Evolutionary conservation across 2,113 vertebrate species (phyloP).

Genomic region (Lophotis ruficrista): DNA sequence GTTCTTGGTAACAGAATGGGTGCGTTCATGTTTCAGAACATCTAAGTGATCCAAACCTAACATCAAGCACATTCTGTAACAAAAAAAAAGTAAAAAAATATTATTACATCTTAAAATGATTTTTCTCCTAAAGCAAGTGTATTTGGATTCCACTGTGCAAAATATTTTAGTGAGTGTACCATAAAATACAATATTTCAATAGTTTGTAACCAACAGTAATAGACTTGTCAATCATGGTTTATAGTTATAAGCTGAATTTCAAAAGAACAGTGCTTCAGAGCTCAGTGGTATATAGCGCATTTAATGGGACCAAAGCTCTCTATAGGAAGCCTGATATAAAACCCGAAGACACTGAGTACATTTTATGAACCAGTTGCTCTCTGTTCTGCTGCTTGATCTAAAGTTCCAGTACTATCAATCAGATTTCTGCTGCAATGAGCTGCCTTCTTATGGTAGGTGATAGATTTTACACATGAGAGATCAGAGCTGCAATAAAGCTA

Average conservation of each 20-base stretch:
- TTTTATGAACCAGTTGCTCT: constrained; percentile 70
- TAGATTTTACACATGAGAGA: constrained; percentile 70
- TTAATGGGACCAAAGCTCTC: constrained; percentile 63
- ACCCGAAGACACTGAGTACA: constrained; percentile 48
- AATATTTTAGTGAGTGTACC: constrained; percentile 45
- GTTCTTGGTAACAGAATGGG: not conserved
- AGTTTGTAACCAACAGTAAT: constrained; percentile 70
- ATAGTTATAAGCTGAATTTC: constrained; percentile 67
- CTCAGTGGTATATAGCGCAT: constrained; percentile 51
- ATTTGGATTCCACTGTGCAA: constrained; percentile 49
- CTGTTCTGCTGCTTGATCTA: constrained; percentile 64
- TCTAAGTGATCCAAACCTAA: not conserved
- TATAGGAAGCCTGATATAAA: constrained; percentile 60
- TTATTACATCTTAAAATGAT: constrained; percentile 40
- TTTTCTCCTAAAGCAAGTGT: constrained; percentile 54
- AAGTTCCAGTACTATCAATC: constrained; percentile 57
- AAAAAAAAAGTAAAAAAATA: not conserved
- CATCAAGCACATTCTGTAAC: not conserved
- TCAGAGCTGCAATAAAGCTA: constrained; percentile 65
- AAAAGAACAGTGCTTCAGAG: constrained; percentile 56
- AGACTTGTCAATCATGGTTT: constrained; percentile 66
- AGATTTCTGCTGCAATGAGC: constrained; percentile 65
- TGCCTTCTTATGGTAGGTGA: constrained; percentile 54
- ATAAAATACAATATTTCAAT: constrained; percentile 62
- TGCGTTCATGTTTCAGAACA: constrained; percentile 14